Percentiles rank a stretch among this genome's conserved stretches.
These are phyloP conservation scores for Callopanchax toddi DNA, from an alignment of 2,113 vertebrate species.

Conservation along the genomic window DNA sequence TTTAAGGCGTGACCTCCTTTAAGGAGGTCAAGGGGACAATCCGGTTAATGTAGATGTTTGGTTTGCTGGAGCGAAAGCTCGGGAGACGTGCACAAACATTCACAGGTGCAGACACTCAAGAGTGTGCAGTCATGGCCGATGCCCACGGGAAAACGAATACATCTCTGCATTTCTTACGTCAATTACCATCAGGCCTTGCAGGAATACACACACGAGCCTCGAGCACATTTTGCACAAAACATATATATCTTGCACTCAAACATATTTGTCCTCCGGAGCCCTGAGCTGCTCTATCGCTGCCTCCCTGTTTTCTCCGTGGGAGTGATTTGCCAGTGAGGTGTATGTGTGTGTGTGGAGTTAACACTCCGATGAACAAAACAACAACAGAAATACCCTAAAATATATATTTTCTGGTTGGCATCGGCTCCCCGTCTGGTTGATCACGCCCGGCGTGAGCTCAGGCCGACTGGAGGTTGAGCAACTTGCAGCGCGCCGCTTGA, in stretches of 20 bases:
- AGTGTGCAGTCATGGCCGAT: conserved; percentile 31
- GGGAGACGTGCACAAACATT: conserved; percentile 15
- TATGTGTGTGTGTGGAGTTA: conserved; percentile 45
- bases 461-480: conserved; percentile 58
- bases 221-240: conserved; percentile 1
- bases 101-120: conserved; percentile 46
- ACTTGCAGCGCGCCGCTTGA: conserved; percentile 49
- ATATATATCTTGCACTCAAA: neutral
- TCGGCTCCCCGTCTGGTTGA: conserved; percentile 34
- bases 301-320: conserved; percentile 47
- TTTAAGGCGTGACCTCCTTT: neutral
- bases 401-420: conserved; percentile 47
- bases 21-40: neutral
- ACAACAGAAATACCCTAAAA: conserved; percentile 57
- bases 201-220: conserved; percentile 17
- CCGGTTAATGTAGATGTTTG: conserved; percentile 10
- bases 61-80: conserved; percentile 6
- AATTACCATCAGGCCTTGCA: conserved; percentile 28
- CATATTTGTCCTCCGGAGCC: neutral
- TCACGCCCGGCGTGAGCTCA: conserved; percentile 50
- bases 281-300: conserved; percentile 24
- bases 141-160: conserved; percentile 38
- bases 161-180: conserved; percentile 33
- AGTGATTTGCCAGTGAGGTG: conserved; percentile 50
- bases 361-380: conserved; percentile 58